Conservation (phyloP, 2,113 vertebrate genomes). For the Halcyon malimbica region DNA sequence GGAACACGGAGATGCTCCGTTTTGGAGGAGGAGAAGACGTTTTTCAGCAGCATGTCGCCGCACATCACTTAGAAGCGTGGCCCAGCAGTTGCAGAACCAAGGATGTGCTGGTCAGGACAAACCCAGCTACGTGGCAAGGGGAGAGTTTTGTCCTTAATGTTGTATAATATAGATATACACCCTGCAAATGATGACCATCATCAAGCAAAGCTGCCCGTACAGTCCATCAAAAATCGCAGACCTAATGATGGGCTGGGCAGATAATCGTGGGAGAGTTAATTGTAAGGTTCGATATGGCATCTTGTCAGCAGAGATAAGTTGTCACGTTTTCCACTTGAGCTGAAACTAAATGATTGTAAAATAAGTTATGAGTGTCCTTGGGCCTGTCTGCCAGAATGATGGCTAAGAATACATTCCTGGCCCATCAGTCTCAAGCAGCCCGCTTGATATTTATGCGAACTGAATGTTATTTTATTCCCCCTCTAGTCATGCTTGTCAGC, state of each 20-base stretch:
- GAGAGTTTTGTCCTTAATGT: constrained; percentile 30
- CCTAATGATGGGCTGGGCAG: constrained; percentile 88
- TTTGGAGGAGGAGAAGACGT: neutral
- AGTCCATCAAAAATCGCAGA: constrained; percentile 69
- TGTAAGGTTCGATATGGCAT: constrained; percentile 90
- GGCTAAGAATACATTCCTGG: constrained; percentile 84
- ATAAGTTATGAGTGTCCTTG: constrained; percentile 99
- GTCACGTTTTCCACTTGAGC: constrained; percentile 99
- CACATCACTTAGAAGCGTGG: neutral
- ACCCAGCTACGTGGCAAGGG: neutral
- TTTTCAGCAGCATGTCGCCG: neutral
- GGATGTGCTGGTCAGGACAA: neutral
- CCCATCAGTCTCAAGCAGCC: constrained; percentile 83
- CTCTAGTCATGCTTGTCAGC: constrained; percentile 95
- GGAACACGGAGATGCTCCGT: rapidly evolving
- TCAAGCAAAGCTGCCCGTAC: constrained; percentile 37
- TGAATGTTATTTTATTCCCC: constrained; percentile 98
- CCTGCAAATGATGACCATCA: constrained; percentile 48
- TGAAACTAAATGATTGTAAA: constrained; percentile 99
- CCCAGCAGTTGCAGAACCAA: neutral
- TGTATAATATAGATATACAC: constrained; percentile 21
- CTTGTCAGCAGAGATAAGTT: constrained; percentile 99
- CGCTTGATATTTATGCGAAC: constrained; percentile 93
- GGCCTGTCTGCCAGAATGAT: constrained; percentile 89
- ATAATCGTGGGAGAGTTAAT: constrained; percentile 92